These are phyloP conservation scores for Daktulosphaira vitifoliae DNA, from an alignment of 1,140 invertebrate species.

Conservation along the genomic window DNA sequence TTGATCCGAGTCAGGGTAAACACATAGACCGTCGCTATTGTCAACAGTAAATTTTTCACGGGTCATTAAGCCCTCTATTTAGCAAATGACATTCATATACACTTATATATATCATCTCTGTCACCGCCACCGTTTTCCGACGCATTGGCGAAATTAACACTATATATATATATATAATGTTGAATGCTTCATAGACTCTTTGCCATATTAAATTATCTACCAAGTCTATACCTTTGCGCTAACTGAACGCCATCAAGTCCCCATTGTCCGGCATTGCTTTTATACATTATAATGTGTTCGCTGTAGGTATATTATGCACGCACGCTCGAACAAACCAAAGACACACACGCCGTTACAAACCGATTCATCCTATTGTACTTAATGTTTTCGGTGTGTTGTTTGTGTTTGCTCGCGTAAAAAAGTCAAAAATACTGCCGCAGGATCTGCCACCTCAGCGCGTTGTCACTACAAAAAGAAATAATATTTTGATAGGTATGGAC, in stretches of 20 bases:
- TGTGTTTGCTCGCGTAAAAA: background rate
- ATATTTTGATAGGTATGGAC: constrained; percentile 9
- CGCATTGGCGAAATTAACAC: constrained; percentile 4
- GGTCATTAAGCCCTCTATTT: constrained; percentile 25
- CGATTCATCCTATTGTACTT: background rate
- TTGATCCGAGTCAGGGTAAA: background rate
- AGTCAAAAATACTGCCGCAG: background rate
- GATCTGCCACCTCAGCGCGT: background rate
- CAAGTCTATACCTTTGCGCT: too few species aligned
- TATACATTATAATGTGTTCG: too few species aligned
- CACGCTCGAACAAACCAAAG: background rate
- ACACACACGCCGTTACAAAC: constrained; percentile 1
- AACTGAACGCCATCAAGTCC: background rate
- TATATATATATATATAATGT: constrained; percentile 4
- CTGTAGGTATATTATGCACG: background rate
- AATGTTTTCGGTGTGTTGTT: too few species aligned
- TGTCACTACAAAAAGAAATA: background rate
- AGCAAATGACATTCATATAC: too few species aligned
- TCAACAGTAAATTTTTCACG: constrained; percentile 30
- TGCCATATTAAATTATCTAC: background rate
- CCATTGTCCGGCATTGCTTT: constrained; percentile 11
- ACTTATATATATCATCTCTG: too few species aligned
- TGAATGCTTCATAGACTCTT: constrained; percentile 3
- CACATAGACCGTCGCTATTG: constrained; percentile 6
- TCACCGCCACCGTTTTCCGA: too few species aligned